Conservation (phyloP, 2,888 invertebrate genomes). For the Autographa pulchrina region DNA sequence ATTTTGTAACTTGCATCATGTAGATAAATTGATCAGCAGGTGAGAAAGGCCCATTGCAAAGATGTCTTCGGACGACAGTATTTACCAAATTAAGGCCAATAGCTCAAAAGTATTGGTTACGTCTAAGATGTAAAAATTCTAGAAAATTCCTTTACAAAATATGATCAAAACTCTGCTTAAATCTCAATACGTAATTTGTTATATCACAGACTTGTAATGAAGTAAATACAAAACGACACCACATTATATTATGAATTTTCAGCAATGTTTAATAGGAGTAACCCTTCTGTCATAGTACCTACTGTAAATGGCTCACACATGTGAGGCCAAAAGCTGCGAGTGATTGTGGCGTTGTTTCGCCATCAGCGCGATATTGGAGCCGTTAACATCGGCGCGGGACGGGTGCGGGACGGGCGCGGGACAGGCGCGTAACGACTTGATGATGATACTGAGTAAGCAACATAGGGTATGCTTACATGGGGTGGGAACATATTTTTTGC, state of each 20-base stretch:
- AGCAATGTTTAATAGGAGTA: background rate
- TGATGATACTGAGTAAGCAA: conserved; percentile 33
- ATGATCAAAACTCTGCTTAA: too few species aligned
- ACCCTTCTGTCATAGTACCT: conserved; percentile 26
- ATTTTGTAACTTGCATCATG: background rate
- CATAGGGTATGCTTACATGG: background rate
- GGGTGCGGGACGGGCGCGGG: conserved; percentile 11
- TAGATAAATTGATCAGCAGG: too few species aligned
- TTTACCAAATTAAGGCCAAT: too few species aligned
- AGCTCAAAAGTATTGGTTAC: too few species aligned
- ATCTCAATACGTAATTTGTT: too few species aligned
- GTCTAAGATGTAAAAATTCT: too few species aligned
- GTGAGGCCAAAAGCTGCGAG: conserved; percentile 16
- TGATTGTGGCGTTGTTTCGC: conserved; percentile 37
- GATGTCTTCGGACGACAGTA: too few species aligned
- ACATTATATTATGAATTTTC: too few species aligned
- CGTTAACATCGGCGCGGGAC: conserved; percentile 9
- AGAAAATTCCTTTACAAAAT: too few species aligned
- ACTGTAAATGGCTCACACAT: conserved; percentile 3
- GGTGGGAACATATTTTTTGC: background rate
- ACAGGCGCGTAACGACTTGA: conserved; percentile 25
- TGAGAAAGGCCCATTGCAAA: too few species aligned
- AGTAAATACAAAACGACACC: too few species aligned
- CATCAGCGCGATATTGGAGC: conserved; percentile 47
- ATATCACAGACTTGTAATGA: too few species aligned